Percentiles rank a stretch among this genome's conserved stretches.
These are phyloP conservation scores for Agonopterix alstromeriana DNA, from an alignment of 2,888 invertebrate species.

Conservation along the genomic window DNA sequence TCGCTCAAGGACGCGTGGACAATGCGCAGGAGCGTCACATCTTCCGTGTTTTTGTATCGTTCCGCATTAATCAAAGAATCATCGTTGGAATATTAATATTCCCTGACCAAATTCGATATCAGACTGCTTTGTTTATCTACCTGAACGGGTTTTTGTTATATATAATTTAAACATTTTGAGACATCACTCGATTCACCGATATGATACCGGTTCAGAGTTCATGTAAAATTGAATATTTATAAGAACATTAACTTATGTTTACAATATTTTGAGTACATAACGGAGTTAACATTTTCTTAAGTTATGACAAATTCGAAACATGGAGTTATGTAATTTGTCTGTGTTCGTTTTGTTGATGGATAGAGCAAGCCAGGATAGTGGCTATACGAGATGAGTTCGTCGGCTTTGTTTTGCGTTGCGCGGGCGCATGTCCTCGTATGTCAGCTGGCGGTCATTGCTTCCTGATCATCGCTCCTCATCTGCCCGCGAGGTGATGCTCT, in stretches of 20 bases:
- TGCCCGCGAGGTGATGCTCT: conserved; percentile 20
- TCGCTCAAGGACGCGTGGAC: conserved; percentile 58
- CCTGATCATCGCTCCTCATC: conserved; percentile 43
- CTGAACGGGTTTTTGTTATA: conserved; percentile 28
- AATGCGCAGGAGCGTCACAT: conserved; percentile 42
- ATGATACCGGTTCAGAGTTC: conserved; percentile 23
- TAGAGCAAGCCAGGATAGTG: too few relatives aligned
- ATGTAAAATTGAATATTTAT: not conserved
- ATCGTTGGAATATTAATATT: conserved; percentile 66
- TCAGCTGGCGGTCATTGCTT: conserved; percentile 63
- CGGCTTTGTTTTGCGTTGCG: conserved; percentile 23
- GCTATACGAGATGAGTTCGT: conserved; percentile 18
- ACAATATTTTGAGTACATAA: not conserved
- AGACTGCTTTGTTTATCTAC: conserved; percentile 38
- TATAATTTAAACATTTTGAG: conserved; percentile 21
- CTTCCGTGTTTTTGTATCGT: conserved; percentile 68
- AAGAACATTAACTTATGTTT: not conserved
- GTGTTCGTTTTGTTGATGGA: too few relatives aligned
- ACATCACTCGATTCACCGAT: conserved; percentile 13
- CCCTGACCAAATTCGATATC: conserved; percentile 31
- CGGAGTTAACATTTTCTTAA: too few relatives aligned
- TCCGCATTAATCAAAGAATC: conserved; percentile 51
- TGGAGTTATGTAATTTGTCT: too few relatives aligned
- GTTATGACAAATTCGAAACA: too few relatives aligned
- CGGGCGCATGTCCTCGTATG: conserved; percentile 33